Evolutionary conservation across 1,140 invertebrate species (phyloP), one percentile per base, ranked within the genome.

Genomic region (Tenebrio molitor): DNA sequence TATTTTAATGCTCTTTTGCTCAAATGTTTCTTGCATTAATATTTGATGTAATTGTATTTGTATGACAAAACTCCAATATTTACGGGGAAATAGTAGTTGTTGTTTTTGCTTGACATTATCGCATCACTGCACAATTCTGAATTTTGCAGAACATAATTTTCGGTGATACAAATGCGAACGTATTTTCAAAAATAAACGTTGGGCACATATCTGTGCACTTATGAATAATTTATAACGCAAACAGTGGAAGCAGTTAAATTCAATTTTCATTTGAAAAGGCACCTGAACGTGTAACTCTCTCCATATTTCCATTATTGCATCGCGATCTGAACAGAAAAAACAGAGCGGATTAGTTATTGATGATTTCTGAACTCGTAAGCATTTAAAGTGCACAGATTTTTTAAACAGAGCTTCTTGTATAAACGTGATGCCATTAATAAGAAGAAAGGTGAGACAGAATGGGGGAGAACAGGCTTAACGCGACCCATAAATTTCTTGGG

Each of bases 381-480:
- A 39, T 39, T 12, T 39, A 7, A 7, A 39, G 4, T 39, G 36
- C 12, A 29, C 17, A 34, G 12, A 53, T 23, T 23, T 58, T 58
- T 58, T 4, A 58, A 29, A 23, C 21, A 29, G n/a, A 15, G 23
- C 10, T 58, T 58, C 8, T 58, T 33, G 19, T n/a, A 58, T 58
- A 58, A 58, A 58, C 42, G 50, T 15, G 50, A n/a, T n/a, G 50
- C 12, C 50, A 58, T 58, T 58, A 58, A 58, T 58, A 58, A 58
- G 50, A 58, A 58, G 50, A 58, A 58, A 58, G 50, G 50, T 58
- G 50, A 58, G 50, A 58, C 23, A 29, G 23, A 58, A 58, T 58
- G 50, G 50, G 23, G 12, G 50, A 58, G 50, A 58, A 25, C 50
- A 58, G 50, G 15, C 50, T 58, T 58, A 58, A 58, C 50, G 50